phyloP scores from a whole-genome alignment of 2,888 invertebrate species.

The Eugnorisma glareosa region DNA sequence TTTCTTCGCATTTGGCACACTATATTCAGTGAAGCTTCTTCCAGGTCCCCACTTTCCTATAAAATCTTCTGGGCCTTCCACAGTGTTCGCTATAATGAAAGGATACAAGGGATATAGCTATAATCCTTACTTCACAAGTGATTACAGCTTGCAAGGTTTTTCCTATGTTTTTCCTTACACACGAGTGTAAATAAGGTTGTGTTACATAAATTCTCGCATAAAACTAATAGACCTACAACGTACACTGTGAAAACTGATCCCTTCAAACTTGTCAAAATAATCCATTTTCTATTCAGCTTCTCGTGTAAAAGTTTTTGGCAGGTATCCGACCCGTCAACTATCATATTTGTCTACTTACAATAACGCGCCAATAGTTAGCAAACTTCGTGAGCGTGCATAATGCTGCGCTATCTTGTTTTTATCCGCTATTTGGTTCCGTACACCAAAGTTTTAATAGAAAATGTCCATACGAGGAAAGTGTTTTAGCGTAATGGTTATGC shows the following conservation, averaged over 20 bases:
- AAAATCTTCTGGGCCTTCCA: neutral
- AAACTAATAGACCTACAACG: too few relatives aligned
- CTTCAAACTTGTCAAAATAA: neutral
- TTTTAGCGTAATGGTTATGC: neutral
- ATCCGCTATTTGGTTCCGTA: conserved; percentile 17
- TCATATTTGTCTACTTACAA: conserved; percentile 43
- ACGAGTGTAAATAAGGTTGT: neutral
- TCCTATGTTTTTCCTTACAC: neutral
- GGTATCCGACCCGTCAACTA: conserved; percentile 49
- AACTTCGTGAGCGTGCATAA: conserved; percentile 60
- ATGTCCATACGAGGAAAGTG: conserved; percentile 8
- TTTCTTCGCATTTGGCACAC: neutral
- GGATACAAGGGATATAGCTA: neutral
- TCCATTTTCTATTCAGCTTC: conserved; percentile 3
- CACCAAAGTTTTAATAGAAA: conserved; percentile 42
- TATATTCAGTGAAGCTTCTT: neutral
- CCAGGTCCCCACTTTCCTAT: neutral
- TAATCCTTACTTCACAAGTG: neutral
- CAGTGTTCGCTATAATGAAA: neutral
- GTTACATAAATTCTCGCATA: neutral
- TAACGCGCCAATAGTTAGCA: conserved; percentile 55
- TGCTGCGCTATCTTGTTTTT: conserved; percentile 32
- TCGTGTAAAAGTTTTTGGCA: conserved; percentile 24
- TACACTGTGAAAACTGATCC: neutral
- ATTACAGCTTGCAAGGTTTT: neutral